These are phyloP conservation scores for Mionectes macconnelli DNA, from an alignment of 2,113 vertebrate species.

Conservation along the genomic window DNA sequence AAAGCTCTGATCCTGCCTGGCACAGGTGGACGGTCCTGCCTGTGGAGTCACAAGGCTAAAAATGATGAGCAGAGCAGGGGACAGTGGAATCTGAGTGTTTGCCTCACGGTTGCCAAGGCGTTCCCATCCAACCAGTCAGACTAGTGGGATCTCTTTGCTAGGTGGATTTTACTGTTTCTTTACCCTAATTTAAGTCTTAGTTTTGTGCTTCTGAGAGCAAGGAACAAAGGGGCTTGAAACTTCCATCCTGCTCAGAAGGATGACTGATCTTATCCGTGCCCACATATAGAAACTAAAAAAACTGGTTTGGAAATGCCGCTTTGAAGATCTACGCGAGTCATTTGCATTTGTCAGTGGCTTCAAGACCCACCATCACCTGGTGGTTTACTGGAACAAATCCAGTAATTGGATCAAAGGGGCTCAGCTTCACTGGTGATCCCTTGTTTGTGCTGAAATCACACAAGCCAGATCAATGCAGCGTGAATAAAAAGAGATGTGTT, in stretches of 20 bases:
- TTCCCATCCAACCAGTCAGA: background rate
- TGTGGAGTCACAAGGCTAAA: constrained; percentile 46
- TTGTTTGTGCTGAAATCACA: background rate
- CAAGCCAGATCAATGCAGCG: background rate
- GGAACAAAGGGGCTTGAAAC: background rate
- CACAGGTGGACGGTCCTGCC: constrained; percentile 20
- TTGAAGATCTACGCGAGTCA: background rate
- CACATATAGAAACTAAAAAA: background rate
- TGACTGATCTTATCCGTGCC: background rate
- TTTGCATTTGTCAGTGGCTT: background rate
- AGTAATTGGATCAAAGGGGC: background rate
- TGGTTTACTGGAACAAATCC: background rate
- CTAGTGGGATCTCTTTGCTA: background rate
- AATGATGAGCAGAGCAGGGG: background rate
- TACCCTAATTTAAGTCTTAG: background rate
- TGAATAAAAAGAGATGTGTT: background rate
- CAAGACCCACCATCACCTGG: background rate
- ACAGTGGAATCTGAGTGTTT: background rate
- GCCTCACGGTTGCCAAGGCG: background rate
- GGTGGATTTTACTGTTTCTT: background rate
- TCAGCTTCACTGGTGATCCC: background rate
- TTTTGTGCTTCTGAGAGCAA: background rate
- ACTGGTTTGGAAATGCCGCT: background rate
- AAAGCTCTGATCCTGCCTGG: background rate
- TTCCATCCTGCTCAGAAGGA: background rate